phyloP scores from a whole-genome alignment of 2,113 vertebrate genomes.

The Varanus salvator region DNA sequence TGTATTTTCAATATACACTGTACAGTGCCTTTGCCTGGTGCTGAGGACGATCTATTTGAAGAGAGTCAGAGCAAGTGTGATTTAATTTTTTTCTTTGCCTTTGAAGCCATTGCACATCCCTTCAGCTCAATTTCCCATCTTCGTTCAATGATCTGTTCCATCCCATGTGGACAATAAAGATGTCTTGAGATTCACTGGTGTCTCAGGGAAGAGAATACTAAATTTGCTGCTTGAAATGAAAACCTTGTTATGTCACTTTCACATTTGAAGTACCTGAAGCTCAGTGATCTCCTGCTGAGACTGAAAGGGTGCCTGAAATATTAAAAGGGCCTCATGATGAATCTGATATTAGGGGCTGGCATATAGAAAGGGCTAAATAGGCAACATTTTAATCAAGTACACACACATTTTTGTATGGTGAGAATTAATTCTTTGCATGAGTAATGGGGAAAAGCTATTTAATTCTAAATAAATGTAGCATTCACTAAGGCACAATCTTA shows the following conservation, averaged over 20 bases:
- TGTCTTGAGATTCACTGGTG: conserved; percentile 20
- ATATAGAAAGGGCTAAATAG: neutral
- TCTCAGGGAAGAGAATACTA: neutral
- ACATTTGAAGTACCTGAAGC: conserved; percentile 16
- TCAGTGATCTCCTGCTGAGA: neutral
- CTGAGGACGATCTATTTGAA: conserved; percentile 40
- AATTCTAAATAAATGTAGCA: neutral
- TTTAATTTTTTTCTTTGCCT: conserved; percentile 5
- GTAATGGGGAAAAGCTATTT: neutral
- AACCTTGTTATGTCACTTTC: conserved; percentile 18
- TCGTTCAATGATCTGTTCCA: conserved; percentile 19
- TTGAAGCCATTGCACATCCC: conserved; percentile 26
- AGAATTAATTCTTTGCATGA: neutral
- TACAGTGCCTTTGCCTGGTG: neutral
- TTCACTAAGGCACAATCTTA: neutral
- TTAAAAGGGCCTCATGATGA: conserved; percentile 20
- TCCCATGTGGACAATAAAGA: neutral
- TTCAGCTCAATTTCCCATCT: accelerated
- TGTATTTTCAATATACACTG: conserved; percentile 17
- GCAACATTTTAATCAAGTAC: neutral
- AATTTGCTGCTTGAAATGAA: conserved; percentile 38
- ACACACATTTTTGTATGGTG: neutral
- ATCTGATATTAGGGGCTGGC: neutral
- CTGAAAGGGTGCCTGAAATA: conserved; percentile 31
- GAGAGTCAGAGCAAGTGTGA: conserved; percentile 34